A percentile compares a stretch with the other conserved stretches of the same genome.
Evolutionary conservation across 1,140 invertebrate genomes (phyloP).

Genomic region (Portunus trituberculatus): DNA sequence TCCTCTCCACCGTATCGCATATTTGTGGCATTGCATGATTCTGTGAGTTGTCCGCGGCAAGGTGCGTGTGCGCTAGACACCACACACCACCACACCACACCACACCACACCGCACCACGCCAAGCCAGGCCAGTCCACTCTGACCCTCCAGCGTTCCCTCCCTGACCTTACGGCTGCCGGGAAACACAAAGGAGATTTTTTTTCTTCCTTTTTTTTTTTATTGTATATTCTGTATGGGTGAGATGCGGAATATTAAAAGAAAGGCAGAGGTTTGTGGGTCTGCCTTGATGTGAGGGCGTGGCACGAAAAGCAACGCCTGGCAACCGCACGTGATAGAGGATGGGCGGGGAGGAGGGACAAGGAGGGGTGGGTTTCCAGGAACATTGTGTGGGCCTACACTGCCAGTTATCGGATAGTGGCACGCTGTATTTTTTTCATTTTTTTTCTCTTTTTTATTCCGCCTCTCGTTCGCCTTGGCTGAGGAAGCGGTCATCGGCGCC

Average conservation of each 20-base stretch:
- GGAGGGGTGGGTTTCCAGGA: background rate
- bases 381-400: slow-evolving; percentile 18
- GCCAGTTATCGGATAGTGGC: slow-evolving; percentile 3
- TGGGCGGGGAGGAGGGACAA: too few relatives aligned
- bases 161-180: background rate
- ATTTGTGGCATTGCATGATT: background rate
- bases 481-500: background rate
- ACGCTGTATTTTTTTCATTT: background rate
- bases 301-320: background rate
- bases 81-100: background rate
- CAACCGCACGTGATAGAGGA: background rate
- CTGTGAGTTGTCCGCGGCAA: background rate
- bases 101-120: background rate
- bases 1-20: background rate
- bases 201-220: background rate
- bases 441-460: background rate
- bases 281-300: background rate
- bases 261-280: background rate
- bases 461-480: background rate
- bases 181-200: background rate
- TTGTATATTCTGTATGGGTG: background rate
- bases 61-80: background rate
- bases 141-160: background rate
- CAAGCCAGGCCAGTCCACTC: background rate
- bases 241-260: background rate